Conservation (phyloP, 1,140 invertebrate species). For the Panagrolaimus sp. region DNA sequence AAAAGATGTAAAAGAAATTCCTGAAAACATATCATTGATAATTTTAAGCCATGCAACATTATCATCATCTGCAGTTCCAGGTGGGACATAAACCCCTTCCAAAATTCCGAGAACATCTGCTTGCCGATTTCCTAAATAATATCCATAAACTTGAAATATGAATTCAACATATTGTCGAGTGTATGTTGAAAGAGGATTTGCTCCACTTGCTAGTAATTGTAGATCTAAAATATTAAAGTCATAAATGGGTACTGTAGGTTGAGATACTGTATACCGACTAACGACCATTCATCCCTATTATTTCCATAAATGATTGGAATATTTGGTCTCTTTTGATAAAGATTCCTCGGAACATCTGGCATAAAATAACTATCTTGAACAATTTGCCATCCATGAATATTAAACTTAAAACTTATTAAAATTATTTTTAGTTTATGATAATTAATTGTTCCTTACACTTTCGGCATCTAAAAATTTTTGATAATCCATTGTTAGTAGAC, state of each 20-base stretch:
- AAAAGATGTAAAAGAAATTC: neutral
- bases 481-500: neutral
- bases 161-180: slow-evolving; percentile 1
- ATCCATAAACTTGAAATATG: slow-evolving; percentile 2
- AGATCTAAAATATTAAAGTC: neutral
- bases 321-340: neutral
- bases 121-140: neutral
- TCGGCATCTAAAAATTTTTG: neutral
- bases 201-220: neutral
- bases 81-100: neutral
- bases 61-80: neutral
- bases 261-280: neutral
- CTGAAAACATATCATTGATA: slow-evolving; percentile 2
- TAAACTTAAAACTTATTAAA: neutral
- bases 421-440: neutral
- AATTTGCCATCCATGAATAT: neutral
- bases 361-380: slow-evolving; percentile 9
- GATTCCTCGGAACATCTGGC: neutral
- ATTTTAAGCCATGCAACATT: slow-evolving; percentile 5
- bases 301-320: slow-evolving; percentile 8
- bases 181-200: neutral
- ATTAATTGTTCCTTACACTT: neutral
- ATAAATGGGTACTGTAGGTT: neutral
- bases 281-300: neutral
- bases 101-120: neutral